phyloP scores from a whole-genome alignment of 2,888 invertebrate species.

The Patella pellucida region DNA sequence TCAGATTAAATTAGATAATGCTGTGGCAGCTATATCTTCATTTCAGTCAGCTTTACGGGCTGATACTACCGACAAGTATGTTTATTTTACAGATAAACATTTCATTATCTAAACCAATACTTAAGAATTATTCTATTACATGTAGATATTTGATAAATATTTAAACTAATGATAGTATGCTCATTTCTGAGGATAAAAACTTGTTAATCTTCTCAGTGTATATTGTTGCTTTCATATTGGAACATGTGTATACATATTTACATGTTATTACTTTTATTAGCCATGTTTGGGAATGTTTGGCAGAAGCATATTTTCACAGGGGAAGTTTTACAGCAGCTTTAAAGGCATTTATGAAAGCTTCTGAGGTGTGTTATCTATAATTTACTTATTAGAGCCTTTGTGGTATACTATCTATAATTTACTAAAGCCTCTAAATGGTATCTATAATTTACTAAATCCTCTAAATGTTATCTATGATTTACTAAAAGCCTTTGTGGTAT shows the following conservation, averaged over 20 bases:
- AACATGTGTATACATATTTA: too few relatives aligned
- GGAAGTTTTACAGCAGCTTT: constrained; percentile 92
- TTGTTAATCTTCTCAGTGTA: too few relatives aligned
- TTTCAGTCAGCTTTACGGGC: constrained; percentile 77
- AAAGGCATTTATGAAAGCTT: constrained; percentile 85
- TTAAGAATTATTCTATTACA: neutral
- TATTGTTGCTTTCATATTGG: too few relatives aligned
- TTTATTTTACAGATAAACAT: constrained; percentile 19
- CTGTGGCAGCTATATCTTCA: constrained; percentile 81
- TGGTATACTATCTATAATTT: constrained; percentile 73
- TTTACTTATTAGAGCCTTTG: constrained; percentile 78
- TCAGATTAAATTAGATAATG: constrained; percentile 81
- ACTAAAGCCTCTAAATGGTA: neutral
- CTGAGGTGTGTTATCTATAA: constrained; percentile 74
- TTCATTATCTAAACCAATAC: neutral
- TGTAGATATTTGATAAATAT: neutral
- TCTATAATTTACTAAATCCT: neutral
- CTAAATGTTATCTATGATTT: constrained; percentile 3
- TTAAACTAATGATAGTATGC: too few relatives aligned
- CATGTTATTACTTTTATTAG: constrained; percentile 59
- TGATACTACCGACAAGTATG: constrained; percentile 78
- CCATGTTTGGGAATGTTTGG: constrained; percentile 88
- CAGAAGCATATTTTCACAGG: constrained; percentile 89
- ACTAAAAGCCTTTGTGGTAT: neutral
- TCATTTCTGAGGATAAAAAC: too few relatives aligned